Base-by-base conservation (phyloP, 2,113 vertebrate genomes). In the Chamaetylas fuelleborni region DNA sequence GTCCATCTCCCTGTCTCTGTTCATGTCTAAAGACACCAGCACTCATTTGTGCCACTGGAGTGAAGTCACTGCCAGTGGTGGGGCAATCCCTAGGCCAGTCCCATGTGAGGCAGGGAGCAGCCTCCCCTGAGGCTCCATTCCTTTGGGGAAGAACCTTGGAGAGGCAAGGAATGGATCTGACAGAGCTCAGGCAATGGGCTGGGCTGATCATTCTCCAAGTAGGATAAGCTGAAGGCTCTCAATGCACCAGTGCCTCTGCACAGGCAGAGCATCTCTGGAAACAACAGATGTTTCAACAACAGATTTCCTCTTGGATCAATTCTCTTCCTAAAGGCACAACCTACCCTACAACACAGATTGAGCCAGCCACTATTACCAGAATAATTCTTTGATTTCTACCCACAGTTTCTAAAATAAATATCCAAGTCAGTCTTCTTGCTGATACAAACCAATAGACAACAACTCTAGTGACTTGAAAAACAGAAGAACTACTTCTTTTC, bases 11-110 rank as follows among this genome's bases (percentile, higher is more conserved):
- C 64, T 40, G 24, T 29, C 22, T 50, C n/a, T 29, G 20, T 3
- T 0, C 6, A 18, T 2, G 11, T 31, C 71, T 58, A 6, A 42
- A 50, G 40, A 25, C 47, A 33, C 8, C 31, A n/a, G 33, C 3
- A 47, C 15, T 19, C 0, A 0, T 18, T 25, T 36, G 42, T n/a
- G 36, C 7, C 54, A 36, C 28, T 58, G 12, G 0, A 14, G 10
- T 8, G 64, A 53, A 80, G 40, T 0, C 7, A 36, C 33, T 19
- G n/a, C 0, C 1, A 1, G 23, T 3, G 6, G 38, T 38, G 38
- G 38, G 38, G 38, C 38, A 38, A 38, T 38, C 38, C 38, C 14
- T 7, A 14, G 12, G 15, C 29, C 2, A 0, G 42, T 9, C 17
- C 50, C 43, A 14, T 1, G 15, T 0, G 26, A 56, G 66, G 34